Conservation (phyloP, 2,113 vertebrate genomes). For the Passer montanus region DNA sequence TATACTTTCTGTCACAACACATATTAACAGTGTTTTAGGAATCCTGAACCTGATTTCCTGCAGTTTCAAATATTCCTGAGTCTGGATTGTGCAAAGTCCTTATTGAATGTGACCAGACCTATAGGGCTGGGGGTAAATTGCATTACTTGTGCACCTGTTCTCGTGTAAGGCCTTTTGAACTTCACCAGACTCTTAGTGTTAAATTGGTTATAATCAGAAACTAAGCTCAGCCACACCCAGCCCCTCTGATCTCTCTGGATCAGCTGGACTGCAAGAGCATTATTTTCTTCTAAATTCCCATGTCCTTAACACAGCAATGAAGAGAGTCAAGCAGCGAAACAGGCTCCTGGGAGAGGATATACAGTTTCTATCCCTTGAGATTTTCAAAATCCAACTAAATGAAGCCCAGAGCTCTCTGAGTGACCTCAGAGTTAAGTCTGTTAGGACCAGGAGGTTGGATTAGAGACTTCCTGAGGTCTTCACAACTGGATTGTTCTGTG, state of each 20-base stretch:
- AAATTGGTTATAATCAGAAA: neutral
- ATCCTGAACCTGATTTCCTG: neutral
- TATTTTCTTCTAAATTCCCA: neutral
- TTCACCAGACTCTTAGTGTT: neutral
- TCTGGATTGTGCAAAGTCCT: neutral
- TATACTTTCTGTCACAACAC: neutral
- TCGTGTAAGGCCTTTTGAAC: neutral
- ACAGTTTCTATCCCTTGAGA: neutral
- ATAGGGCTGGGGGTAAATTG: neutral
- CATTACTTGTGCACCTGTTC: neutral
- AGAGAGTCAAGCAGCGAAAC: neutral
- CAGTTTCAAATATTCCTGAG: accelerated
- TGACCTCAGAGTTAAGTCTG: neutral
- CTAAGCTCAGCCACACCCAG: neutral
- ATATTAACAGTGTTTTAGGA: neutral
- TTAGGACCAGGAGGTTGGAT: neutral
- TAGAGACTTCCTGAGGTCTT: neutral
- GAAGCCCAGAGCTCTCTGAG: neutral
- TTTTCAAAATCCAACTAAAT: neutral
- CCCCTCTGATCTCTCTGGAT: neutral
- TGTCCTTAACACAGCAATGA: neutral
- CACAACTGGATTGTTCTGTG: neutral
- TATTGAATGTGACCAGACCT: neutral
- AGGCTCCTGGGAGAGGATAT: neutral
- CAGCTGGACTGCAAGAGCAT: neutral